phyloP scores from a whole-genome alignment of 35 echinoderm and acorn worm genomes.

The Eucidaris tribuloides region DNA sequence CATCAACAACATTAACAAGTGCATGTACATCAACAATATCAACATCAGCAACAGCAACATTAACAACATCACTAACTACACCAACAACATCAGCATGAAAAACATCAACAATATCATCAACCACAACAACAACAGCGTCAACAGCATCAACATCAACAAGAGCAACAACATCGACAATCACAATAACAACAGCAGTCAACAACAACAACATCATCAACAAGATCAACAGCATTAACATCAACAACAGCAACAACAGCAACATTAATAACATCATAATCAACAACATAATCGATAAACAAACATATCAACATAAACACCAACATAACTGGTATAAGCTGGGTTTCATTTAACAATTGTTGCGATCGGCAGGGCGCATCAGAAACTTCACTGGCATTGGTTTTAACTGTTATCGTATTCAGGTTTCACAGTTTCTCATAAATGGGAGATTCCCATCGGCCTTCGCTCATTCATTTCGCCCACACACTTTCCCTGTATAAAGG shows the following conservation, averaged over 20 bases:
- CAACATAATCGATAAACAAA: not conserved
- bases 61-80: not conserved
- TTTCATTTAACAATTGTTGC: no score
- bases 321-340: not conserved
- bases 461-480: no score
- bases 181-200: not conserved
- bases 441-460: no score
- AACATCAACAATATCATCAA: not conserved
- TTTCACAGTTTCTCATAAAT: no score
- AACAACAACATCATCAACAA: no score
- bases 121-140: no score
- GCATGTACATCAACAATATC: not conserved
- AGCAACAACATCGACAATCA: not conserved
- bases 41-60: not conserved
- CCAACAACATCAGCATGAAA: no score
- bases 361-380: no score
- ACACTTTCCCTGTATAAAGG: no score
- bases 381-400: no score
- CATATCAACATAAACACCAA: not conserved
- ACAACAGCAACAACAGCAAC: not conserved
- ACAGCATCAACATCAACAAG: not conserved
- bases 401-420: no score
- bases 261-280: not conserved
- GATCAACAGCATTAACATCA: no score
- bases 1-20: not conserved